Percentiles rank a stretch among this genome's conserved stretches.
These are phyloP conservation scores for Drosophila dunni DNA, from an alignment of 1,140 invertebrate species.

Conservation along the genomic window DNA sequence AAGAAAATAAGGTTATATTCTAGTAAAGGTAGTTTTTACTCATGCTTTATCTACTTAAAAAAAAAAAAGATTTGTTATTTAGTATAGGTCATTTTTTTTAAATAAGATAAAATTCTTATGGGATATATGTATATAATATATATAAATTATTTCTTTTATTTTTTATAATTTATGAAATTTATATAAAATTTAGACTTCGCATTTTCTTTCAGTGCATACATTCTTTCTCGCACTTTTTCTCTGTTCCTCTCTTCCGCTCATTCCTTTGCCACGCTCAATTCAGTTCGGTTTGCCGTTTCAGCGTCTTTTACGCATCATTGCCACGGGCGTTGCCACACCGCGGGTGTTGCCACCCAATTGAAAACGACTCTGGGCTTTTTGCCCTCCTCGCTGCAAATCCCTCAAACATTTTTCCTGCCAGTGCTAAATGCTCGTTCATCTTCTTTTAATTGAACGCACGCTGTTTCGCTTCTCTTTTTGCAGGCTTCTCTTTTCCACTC, in stretches of 20 bases:
- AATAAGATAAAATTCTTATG: too few species aligned
- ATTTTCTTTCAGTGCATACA: too few species aligned
- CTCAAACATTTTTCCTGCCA: conserved; percentile 25
- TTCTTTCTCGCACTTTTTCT: background rate
- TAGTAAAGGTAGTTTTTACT: too few species aligned
- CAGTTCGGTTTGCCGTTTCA: conserved; percentile 33
- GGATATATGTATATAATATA: too few species aligned
- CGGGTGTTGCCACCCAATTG: conserved; percentile 15
- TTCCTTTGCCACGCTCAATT: background rate
- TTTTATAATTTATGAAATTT: too few species aligned
- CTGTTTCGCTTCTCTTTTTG: conserved; percentile 26
- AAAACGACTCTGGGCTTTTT: conserved; percentile 17
- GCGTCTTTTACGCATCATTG: conserved; percentile 54
- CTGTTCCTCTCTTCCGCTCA: background rate
- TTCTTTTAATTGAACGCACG: conserved; percentile 60
- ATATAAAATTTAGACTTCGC: too few species aligned
- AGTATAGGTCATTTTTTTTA: too few species aligned
- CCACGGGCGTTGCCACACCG: conserved; percentile 26
- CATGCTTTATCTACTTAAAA: too few species aligned
- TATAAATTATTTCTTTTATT: too few species aligned
- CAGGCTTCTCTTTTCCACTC: background rate
- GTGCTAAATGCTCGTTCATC: conserved; percentile 42
- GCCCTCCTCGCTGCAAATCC: background rate
- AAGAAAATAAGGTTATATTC: too few species aligned
- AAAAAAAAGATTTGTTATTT: too few species aligned